Evolutionary conservation across 2,888 invertebrate species (phyloP).

Genomic region (Drepana falcataria): DNA sequence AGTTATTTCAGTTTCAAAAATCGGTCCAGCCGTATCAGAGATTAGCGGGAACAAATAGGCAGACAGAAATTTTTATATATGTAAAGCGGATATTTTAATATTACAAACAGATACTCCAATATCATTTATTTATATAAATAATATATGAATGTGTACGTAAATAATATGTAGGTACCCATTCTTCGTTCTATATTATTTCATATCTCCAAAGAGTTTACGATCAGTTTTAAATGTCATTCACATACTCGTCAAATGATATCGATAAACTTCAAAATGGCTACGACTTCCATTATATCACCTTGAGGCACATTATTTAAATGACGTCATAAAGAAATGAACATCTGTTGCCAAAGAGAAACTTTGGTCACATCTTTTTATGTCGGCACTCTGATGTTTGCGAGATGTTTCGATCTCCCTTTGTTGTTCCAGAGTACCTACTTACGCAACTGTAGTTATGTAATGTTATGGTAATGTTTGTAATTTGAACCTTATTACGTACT

Average conservation of each 20-base stretch:
- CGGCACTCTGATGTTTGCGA: conserved; percentile 52
- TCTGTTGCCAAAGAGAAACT: conserved; percentile 64
- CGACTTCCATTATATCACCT: conserved; percentile 38
- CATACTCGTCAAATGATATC: conserved; percentile 8
- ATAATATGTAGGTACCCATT: too few relatives aligned
- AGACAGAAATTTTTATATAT: too few relatives aligned
- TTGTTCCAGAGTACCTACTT: background rate
- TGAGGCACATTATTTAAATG: conserved; percentile 65
- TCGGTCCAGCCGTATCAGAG: too few relatives aligned
- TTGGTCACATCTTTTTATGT: conserved; percentile 61
- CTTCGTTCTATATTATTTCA: too few relatives aligned
- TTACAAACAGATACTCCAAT: too few relatives aligned
- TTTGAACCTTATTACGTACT: background rate
- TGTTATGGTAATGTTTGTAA: too few relatives aligned
- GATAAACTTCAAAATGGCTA: conserved; percentile 38
- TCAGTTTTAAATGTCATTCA: background rate
- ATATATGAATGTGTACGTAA: too few relatives aligned
- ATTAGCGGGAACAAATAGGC: too few relatives aligned
- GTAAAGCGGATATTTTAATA: too few relatives aligned
- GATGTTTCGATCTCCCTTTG: conserved; percentile 51
- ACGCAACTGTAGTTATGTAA: too few relatives aligned
- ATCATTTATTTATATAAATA: too few relatives aligned
- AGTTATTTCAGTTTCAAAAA: too few relatives aligned
- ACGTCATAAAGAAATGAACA: conserved; percentile 65
- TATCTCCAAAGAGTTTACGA: background rate